A percentile compares a stretch with the other conserved stretches of the same genome.
Evolutionary conservation across 2,113 vertebrate genomes (phyloP).

Genomic region (Nothoprocta pentlandii): DNA sequence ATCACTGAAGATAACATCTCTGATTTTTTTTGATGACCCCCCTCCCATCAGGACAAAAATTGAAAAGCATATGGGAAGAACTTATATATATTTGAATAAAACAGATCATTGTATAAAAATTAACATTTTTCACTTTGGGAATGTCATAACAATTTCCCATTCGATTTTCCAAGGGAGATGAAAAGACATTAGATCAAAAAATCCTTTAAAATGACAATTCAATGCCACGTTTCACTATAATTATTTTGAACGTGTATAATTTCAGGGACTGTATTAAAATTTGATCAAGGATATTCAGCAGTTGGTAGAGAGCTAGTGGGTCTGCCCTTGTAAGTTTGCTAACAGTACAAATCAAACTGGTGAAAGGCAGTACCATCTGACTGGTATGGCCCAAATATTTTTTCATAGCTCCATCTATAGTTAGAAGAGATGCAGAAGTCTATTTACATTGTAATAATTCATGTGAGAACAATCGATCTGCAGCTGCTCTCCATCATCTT

Average conservation of each 20-base stretch:
- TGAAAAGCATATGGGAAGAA: not conserved
- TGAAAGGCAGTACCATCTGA: not conserved
- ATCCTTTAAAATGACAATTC: conserved; percentile 6
- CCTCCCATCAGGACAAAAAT: not conserved
- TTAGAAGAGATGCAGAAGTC: not conserved
- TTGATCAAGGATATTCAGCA: conserved; percentile 74
- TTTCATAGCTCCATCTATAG: not conserved
- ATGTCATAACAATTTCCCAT: conserved; percentile 49
- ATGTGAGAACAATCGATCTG: not conserved
- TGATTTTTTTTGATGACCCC: not conserved
- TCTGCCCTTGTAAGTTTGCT: conserved; percentile 65
- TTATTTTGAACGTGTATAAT: conserved; percentile 78
- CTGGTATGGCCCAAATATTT: not conserved
- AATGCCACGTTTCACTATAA: conserved; percentile 69
- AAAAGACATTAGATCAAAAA: conserved; percentile 68
- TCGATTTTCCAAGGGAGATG: conserved; percentile 51
- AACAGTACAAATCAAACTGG: not conserved
- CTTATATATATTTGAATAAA: not conserved
- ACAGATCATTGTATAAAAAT: not conserved
- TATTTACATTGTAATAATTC: not conserved
- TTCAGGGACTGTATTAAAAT: conserved; percentile 77
- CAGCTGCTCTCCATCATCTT: too few relatives aligned
- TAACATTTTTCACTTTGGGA: conserved; percentile 29
- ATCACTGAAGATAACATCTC: not conserved
- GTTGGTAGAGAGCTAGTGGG: conserved; percentile 12